Base-by-base conservation (phyloP, 1,140 invertebrate species). In the Pentalonia nigronervosa region DNA sequence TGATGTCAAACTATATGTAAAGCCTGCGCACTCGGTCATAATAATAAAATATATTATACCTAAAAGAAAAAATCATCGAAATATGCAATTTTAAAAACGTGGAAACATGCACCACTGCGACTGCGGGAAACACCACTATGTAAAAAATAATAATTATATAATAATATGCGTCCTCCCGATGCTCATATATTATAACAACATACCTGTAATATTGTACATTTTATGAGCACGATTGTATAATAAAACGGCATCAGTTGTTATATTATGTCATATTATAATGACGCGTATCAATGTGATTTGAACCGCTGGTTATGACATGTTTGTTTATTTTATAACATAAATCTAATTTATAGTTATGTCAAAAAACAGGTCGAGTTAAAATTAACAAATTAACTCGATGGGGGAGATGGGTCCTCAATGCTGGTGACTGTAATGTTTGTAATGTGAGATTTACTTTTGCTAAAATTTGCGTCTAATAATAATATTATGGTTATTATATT, bases 31-130 rank as follows among this genome's bases (percentile, higher is more conserved):
- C 60, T 76, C 60, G 60, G n/a, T 76, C 60, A 76, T 17, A 17
- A 67, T 53, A 53, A 56, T 41, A 41, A 41, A 41, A 41, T 41
- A 41, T 76, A 76, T 67, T 67, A 67, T 76, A 76, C 60, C 60
- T 76, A n/a, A 76, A 76, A n/a, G n/a, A n/a, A 76, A 76, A 76
- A 14, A 0, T 17, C 14, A 84, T 84, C 76, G 20, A 83, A 45
- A 45, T 41, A 84, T 84, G 60, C 36, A 84, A 84, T 84, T 84
- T 76, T 45, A 4, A 41, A 84, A 84, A 84, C 23, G 23, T 84
- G 83, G 23, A 84, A 45, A 84, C 83, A 84, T 84, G 83, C 83
- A 84, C 83, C 36, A 83, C 60, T n/a, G 30, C 60, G n/a, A 30
- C 60, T 76, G 60, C 6, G 60, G 14, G 60, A 4, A 76, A n/a